Evolutionary conservation across 2,888 invertebrate species (phyloP).

Genomic region (Amorpha juglandis): DNA sequence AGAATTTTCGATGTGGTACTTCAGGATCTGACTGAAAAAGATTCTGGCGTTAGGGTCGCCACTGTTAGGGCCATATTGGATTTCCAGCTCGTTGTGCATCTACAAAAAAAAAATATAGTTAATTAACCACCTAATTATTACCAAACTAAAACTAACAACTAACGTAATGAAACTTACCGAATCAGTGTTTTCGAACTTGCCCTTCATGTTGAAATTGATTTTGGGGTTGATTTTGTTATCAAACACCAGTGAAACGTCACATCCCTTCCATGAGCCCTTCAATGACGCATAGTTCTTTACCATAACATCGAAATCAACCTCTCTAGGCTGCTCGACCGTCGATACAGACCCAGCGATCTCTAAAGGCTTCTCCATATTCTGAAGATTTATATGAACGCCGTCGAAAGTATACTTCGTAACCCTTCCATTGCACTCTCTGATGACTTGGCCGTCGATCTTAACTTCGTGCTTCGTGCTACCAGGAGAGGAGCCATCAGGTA

Average conservation of each 20-base stretch:
- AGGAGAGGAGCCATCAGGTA: conserved; percentile 70
- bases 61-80: conserved; percentile 86
- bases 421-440: conserved; percentile 61
- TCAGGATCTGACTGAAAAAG: conserved; percentile 72
- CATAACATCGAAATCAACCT: conserved; percentile 77
- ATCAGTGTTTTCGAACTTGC: conserved; percentile 74
- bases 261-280: conserved; percentile 69
- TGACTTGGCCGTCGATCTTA: conserved; percentile 80
- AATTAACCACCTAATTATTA: neutral
- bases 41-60: conserved; percentile 82
- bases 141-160: neutral
- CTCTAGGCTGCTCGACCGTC: conserved; percentile 54
- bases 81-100: conserved; percentile 77
- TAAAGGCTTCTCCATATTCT: conserved; percentile 65
- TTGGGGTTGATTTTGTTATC: conserved; percentile 85
- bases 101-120: conserved; percentile 36
- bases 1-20: conserved; percentile 60
- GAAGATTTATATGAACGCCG: conserved; percentile 76
- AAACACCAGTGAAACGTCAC: conserved; percentile 77
- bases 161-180: conserved; percentile 56
- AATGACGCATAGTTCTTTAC: conserved; percentile 77
- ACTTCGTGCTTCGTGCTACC: conserved; percentile 73
- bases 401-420: conserved; percentile 83
- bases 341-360: conserved; percentile 81
- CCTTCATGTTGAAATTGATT: conserved; percentile 85